Evolutionary conservation across 2,113 vertebrate genomes (phyloP).

Genomic region (Rhizomys pruinosus): DNA sequence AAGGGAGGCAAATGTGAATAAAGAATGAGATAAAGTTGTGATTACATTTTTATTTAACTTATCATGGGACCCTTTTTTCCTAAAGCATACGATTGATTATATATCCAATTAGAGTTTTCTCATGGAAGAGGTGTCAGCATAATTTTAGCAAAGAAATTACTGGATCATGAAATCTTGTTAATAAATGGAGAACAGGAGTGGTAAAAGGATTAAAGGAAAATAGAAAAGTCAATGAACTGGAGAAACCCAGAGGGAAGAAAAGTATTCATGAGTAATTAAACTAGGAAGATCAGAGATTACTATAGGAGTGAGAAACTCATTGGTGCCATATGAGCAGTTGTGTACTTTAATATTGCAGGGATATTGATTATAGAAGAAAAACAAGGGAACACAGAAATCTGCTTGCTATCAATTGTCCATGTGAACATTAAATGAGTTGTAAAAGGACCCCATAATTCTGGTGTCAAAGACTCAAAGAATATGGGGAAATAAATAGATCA

Average conservation of each 20-base stretch:
- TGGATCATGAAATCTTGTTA: not conserved
- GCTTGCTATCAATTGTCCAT: not conserved
- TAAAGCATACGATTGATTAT: slow-evolving; percentile 18
- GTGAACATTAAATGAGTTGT: not conserved
- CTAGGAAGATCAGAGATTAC: not conserved
- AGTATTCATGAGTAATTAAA: not conserved
- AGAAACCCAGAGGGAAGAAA: not conserved
- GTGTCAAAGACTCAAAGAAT: not conserved
- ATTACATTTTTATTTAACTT: not conserved
- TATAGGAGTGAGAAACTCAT: not conserved
- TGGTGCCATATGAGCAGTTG: not conserved
- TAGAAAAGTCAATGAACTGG: not conserved
- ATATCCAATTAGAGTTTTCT: not conserved
- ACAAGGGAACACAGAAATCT: not conserved
- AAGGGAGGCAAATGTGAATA: slow-evolving; percentile 6
- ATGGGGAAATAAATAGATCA: not conserved
- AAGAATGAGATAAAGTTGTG: not conserved
- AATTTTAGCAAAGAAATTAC: not conserved
- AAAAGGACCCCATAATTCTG: not conserved
- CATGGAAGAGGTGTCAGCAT: not conserved
- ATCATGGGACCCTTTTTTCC: not conserved
- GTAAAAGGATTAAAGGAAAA: not conserved
- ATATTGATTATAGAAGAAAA: not conserved
- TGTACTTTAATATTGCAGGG: not conserved
- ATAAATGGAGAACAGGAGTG: not conserved